Evolutionary conservation across 2,113 vertebrate genomes (phyloP), one percentile per base, ranked within the genome.

Genomic region (Pseudopipra pipra): DNA sequence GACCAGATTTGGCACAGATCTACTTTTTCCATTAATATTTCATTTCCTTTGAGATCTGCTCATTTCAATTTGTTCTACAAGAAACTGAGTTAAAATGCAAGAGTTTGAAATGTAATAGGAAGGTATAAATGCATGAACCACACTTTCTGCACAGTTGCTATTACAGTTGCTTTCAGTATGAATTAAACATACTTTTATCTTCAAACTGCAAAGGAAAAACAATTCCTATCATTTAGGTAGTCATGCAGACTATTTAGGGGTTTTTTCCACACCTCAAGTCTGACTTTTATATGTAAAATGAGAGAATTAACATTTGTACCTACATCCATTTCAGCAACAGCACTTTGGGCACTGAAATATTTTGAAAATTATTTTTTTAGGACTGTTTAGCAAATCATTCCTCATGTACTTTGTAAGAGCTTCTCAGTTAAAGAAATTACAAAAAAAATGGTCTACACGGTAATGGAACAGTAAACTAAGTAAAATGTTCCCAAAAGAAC

Each of bases 1-100:
- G 17, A 73, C 20, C 15, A 18, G 14, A 63, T 92, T 85, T 96
- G 91, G 96, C 97, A 97, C 92, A 27, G 52, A 97, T 94, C 65
- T 96, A 89, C 41, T 95, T 95, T 96, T 97, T 97, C 95, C 74
- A 68, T 93, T 97, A 97, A 96, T 97, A 83, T 97, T 97, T 97
- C 73, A 97, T 95, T 94, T 93, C 88, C 84, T 88, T 90, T 87
- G 87, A 97, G 95, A 95, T 44, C 62, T 75, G 28, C 52, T 89
- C 54, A 82, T 87, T 96, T 74, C 63, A 58, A 62, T 96, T 93
- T 92, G 49, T 65, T 96, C 89, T 71, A 27, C 62, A 94, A 80
- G 86, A 85, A 94, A 84, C 41, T 27, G 47, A 92, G 59, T 85
- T 81, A 59, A 85, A 77, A 83, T 39, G 12, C 52, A 87, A 68